These are phyloP conservation scores for Bucorvus abyssinicus DNA, from an alignment of 2,797 vertebrate genomes.

Conservation along the genomic window DNA sequence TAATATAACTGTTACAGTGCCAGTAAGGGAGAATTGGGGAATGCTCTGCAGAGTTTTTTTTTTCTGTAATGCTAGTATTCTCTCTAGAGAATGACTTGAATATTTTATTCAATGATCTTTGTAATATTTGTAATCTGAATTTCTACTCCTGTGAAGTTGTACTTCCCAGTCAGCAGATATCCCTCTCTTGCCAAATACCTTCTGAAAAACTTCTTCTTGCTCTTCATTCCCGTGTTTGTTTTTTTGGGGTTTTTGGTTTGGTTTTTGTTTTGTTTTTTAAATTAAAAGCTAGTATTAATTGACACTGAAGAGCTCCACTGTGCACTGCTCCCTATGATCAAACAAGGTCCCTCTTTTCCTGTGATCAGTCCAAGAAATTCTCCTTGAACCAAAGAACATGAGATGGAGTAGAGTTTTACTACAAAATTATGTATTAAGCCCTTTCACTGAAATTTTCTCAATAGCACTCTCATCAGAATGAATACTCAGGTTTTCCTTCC, in stretches of 20 bases:
- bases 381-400: neutral
- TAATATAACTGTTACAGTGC: neutral
- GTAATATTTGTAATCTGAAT: neutral
- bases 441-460: neutral
- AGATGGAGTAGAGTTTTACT: neutral
- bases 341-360: neutral
- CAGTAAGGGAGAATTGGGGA: neutral
- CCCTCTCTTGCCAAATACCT: neutral
- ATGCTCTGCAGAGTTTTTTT: neutral
- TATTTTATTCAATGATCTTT: neutral
- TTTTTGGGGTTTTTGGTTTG: neutral
- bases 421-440: neutral
- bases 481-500: neutral
- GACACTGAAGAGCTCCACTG: neutral
- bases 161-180: neutral
- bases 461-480: neutral
- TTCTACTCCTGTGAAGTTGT: neutral
- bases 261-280: accelerated
- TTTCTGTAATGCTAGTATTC: neutral
- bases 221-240: neutral
- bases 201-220: neutral
- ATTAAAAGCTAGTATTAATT: neutral
- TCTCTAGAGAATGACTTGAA: neutral
- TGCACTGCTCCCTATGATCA: neutral
- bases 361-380: neutral